Evolutionary conservation across 2,888 invertebrate species (phyloP).

Genomic region (Folsomia candida): DNA sequence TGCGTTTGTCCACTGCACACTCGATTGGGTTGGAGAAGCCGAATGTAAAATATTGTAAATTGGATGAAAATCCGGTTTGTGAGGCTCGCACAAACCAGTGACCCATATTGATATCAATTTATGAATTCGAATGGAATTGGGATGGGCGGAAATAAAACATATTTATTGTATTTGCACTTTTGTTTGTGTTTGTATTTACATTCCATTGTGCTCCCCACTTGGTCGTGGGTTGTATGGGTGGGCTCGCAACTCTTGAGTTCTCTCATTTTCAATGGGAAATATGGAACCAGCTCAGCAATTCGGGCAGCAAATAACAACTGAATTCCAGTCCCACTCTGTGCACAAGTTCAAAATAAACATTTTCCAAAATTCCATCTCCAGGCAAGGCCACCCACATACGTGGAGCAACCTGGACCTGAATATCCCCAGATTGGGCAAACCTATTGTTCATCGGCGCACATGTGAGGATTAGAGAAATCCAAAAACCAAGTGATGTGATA

Average conservation of each 20-base stretch:
- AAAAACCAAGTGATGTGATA: no score
- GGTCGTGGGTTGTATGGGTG: not conserved
- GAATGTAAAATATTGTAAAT: not conserved
- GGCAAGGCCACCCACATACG: not conserved
- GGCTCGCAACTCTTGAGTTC: not conserved
- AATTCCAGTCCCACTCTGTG: not conserved
- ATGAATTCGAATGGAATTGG: not conserved
- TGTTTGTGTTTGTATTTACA: not conserved
- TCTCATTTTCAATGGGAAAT: not conserved
- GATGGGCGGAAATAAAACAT: not conserved
- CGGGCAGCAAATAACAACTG: not conserved
- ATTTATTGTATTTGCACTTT: not conserved
- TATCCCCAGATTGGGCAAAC: no score
- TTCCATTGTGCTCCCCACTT: not conserved
- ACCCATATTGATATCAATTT: not conserved
- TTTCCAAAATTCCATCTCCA: not conserved
- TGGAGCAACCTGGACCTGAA: no score
- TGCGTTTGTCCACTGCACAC: not conserved
- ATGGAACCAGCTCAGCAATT: not conserved
- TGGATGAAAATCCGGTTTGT: not conserved
- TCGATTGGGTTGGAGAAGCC: not conserved
- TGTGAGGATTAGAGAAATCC: no score
- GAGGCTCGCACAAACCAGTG: no score
- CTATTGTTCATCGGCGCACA: no score
- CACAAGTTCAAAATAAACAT: not conserved